These are phyloP conservation scores for Sebastes steindachneri DNA, from an alignment of 2,797 vertebrate species.

Conservation along the genomic window DNA sequence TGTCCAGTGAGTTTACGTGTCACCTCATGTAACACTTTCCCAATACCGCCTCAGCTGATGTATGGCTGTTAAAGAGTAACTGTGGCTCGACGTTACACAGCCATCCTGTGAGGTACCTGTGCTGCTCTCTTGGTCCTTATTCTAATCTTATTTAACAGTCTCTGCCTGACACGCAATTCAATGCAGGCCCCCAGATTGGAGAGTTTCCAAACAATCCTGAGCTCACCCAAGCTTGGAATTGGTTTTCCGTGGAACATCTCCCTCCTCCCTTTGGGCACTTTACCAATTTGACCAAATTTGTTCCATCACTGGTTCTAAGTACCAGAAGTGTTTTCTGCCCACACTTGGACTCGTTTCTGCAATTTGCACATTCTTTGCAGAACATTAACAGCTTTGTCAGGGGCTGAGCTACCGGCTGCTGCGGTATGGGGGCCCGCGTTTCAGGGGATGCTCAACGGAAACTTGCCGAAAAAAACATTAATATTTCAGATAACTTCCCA, in stretches of 20 bases:
- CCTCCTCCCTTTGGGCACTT: slow-evolving; percentile 91
- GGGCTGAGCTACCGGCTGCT: slow-evolving; percentile 62
- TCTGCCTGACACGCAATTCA: slow-evolving; percentile 86
- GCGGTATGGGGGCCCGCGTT: slow-evolving; percentile 34
- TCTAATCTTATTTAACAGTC: slow-evolving; percentile 92
- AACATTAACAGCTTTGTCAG: slow-evolving; percentile 86
- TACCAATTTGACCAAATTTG: slow-evolving; percentile 93
- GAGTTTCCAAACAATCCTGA: slow-evolving; percentile 91
- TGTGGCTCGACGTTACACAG: slow-evolving; percentile 72
- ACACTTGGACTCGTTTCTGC: slow-evolving; percentile 83
- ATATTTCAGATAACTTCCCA: slow-evolving; percentile 18
- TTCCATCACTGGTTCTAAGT: slow-evolving; percentile 89
- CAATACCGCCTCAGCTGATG: slow-evolving; percentile 56
- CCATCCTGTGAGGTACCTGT: slow-evolving; percentile 77
- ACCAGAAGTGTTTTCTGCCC: slow-evolving; percentile 87
- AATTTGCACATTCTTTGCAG: slow-evolving; percentile 87
- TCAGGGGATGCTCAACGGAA: slow-evolving; percentile 26
- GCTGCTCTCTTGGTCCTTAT: slow-evolving; percentile 83
- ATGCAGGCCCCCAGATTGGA: slow-evolving; percentile 87
- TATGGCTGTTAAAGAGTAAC: slow-evolving; percentile 64
- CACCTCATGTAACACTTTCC: slow-evolving; percentile 65
- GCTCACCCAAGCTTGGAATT: slow-evolving; percentile 92
- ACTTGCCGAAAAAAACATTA: slow-evolving; percentile 22
- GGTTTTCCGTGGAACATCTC: slow-evolving; percentile 91
- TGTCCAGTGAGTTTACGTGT: slow-evolving; percentile 73